Base-by-base conservation (phyloP, 1,140 invertebrate genomes). In the Trachymyrmex cornetzi region DNA sequence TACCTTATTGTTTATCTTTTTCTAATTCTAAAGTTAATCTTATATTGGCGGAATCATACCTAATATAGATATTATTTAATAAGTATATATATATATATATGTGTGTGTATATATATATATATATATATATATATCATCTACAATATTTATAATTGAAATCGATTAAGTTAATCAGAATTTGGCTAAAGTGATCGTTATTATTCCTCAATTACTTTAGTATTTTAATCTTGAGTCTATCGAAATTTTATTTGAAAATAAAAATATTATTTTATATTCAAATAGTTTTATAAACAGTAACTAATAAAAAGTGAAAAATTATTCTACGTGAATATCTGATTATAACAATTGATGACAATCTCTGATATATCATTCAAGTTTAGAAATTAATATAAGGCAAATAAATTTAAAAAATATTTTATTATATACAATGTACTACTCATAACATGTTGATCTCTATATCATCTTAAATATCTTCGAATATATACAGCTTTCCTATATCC, bases 161-260 rank as follows among this genome's bases (percentile, higher is more conserved):
- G 0, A 44, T 44, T 44, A 38, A 38, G 38, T 38, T 38, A 38
- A 38, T 44, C 9, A 44, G 9, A 44, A 44, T 44, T 44, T 44
- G 9, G 9, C 38, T 38, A 38, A 38, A 44, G 38, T 16, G 27
- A 22, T 44, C 59, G 2, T 61, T 77, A 30, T 11, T 38, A 38
- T 1, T 27, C 19, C 27, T 50, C 1, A 12, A 63, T 22, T n/a
- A 53, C 14, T 53, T 53, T 0, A 53, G 9, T 22, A 57, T 3
- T 34, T 57, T 14, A 6, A 34, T 53, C 24, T 74, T 27, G 0
- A 12, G 1, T 24, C 7, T 24, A 0, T 11, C 2, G 19, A 61
- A 53, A 77, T 63, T 77, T 79, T 38, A 2, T 44, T 44, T 44
- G 6, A 27, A 24, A 22, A 24, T 71, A 27, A 16, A 72, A 50